Base-by-base conservation (phyloP, 2,113 vertebrate species). In the Sorex fumeus region DNA sequence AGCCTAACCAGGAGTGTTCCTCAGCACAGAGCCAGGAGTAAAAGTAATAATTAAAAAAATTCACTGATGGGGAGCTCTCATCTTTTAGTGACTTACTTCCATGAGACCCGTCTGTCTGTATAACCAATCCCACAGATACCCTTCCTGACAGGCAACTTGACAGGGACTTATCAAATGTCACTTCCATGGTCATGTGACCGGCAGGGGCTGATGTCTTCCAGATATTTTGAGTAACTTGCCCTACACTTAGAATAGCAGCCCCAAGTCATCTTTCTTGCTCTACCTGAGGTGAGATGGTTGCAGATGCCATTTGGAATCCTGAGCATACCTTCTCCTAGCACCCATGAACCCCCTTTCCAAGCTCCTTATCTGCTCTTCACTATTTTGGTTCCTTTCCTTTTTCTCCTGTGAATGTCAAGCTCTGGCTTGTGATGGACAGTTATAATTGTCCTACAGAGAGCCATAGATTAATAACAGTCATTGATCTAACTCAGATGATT, bases 391-490 rank as follows among this genome's bases (percentile, higher is more conserved):
- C 81, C 47, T 77, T 57, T 69, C 7, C 25, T 34, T 18, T 70
- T 84, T 81, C 72, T 95, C 84, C 70, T 47, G 79, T 67, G 57
- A 85, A 62, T 96, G 81, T 62, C 82, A 95, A 81, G 50, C 36
- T 93, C 3, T 84, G 85, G 34, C 94, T 80, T 28, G 83, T 72
- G 93, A 96, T 32, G 92, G 93, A 89, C 93, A 94, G 50, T 95
- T 84, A 82, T 84, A 94, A 95, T 96, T 81, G 90, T 43, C 95
- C 83, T 90, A 43, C 69, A 2, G 93, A 95, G 81, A 91, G 77
- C 88, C 67, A 89, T 81, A 25, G 87, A 94, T 96, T 91, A 95
- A 89, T 94, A 92, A 87, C 72, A 96, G 87, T 78, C 91, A 95
- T 69, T 89, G 93, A 90, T 86, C 76, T 78, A 81, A 90, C 79